Evolutionary conservation across 2,797 vertebrate species (phyloP), one percentile per base, ranked within the genome.

Genomic region (Pipistrellus pipistrellus): DNA sequence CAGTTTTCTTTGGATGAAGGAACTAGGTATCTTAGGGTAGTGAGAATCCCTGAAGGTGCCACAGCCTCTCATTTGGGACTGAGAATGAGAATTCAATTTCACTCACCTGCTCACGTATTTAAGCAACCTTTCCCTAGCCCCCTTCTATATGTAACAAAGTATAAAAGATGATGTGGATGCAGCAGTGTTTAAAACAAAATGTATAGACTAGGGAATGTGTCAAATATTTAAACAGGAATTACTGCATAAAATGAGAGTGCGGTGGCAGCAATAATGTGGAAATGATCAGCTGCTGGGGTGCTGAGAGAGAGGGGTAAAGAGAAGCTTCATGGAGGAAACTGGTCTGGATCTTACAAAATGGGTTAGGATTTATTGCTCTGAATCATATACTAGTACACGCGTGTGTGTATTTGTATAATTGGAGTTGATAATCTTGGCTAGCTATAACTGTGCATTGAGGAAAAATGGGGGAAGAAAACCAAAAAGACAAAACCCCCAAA

Each of bases 401-500:
- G 38, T 66, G 76, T 86, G 38, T 85, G 46, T 66, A 6, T 88
- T 82, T 73, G 4, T 86, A 6, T 87, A 38, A 38, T 85, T 46
- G 17, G 13, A 82, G 3, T 72, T 72, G 75, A 27, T 71, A 38
- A 73, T 27, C 27, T 80, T 55, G 21, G 30, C 59, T 72, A 8
- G 25, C 44, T 38, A 4, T 92, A 62, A 12, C 20, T 90, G 3
- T 51, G 7, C 75, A 30, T 13, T 82, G 64, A 81, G 25, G 66
- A 66, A 89, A 97, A 94, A 84, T 35, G 51, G 38, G 55, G 38
- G 21, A 46, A 51, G 68, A 84, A 90, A 69, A 32, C 23, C 8
- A 62, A 25, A 71, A 4, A 62, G n/a, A 72, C 4, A 51, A 77
- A 76, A 90, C 59, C 1, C 23, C 18, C 76, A 69, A 87, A 38